Conservation (phyloP, 1,140 invertebrate species). For the Brachionus paranguensis region DNA sequence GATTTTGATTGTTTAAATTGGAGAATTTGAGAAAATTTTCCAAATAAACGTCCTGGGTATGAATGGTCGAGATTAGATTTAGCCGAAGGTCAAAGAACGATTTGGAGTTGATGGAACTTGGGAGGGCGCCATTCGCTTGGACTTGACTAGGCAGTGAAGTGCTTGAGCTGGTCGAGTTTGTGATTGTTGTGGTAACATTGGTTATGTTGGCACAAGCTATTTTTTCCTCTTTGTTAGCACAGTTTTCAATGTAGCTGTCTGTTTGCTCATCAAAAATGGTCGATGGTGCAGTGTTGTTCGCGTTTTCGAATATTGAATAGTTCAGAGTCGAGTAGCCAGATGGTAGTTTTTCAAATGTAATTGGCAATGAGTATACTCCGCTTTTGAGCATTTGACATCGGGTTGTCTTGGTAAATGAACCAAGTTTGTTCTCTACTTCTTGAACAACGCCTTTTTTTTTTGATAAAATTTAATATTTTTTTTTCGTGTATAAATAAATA, state of each 20-base stretch:
- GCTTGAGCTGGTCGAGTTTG: not conserved
- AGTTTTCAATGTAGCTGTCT: not conserved
- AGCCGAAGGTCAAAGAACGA: slow-evolving; percentile 18
- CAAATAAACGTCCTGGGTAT: slow-evolving; percentile 31
- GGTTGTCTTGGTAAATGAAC: slow-evolving; percentile 17
- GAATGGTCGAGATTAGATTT: slow-evolving; percentile 32
- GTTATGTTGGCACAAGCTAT: not conserved
- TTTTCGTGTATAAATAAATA: not conserved
- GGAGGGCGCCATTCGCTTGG: not conserved
- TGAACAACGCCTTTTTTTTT: not conserved
- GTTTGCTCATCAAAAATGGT: not conserved
- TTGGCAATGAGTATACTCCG: slow-evolving; percentile 30
- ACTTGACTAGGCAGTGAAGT: not conserved
- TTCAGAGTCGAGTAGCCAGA: not conserved
- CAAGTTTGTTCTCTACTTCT: not conserved
- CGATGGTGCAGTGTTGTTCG: not conserved
- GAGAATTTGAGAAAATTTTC: slow-evolving; percentile 33
- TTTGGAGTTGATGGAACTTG: not conserved
- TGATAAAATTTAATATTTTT: not conserved
- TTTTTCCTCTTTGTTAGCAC: not conserved
- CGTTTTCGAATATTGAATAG: slow-evolving; percentile 5
- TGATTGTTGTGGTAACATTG: not conserved
- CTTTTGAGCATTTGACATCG: slow-evolving; percentile 38
- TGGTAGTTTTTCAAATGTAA: slow-evolving; percentile 29
- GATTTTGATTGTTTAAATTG: slow-evolving; percentile 12